Evolutionary conservation across 2,888 invertebrate genomes (phyloP), one percentile per base, ranked within the genome.

Genomic region (Sinopyrophorus schimmeli): DNA sequence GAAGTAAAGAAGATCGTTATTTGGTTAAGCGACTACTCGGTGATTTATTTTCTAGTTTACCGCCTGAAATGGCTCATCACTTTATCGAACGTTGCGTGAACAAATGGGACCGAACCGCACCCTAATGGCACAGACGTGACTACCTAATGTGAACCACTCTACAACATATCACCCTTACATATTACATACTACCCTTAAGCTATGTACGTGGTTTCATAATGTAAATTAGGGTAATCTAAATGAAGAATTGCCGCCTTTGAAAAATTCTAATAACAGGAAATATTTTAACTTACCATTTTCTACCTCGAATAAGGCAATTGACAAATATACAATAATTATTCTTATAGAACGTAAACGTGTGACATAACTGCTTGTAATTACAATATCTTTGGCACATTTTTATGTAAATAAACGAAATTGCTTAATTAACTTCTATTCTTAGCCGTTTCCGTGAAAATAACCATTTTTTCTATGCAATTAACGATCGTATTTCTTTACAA

Each of bases 111-210:
- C 57, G 60, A 63, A 62, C 62, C 64, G 60, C 63, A 55, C 62
- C 63, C 64, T 64, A 64, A 64, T 64, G 61, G 58, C 54, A 58
- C 54, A 47, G 57, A 62, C 62, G 63, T 64, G 63, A 63, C 64
- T 64, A 63, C 63, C 64, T 64, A 60, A 62, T 59, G 57, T 53
- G 57, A 58, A 57, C 50, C 54, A 44, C 43, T 54, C 47, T 44
- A 43, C 48, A 52, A 55, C 57, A 54, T 54, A 54, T 53, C 53
- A 57, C 53, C 57, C 57, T 52, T 53, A 47, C 49, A 27, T 49
- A 56, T 49, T 53, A 35, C 16, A 46, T 34, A 30, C 42, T 52
- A 37, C 55, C 53, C 54, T 52, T 49, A 53, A 52, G 54, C 43
- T 49, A 32, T 52, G 53, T 55, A 55, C 55, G 57, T 55, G 55